Evolutionary conservation across 2,888 invertebrate genomes (phyloP).

Genomic region (Trachelus troglodyta): DNA sequence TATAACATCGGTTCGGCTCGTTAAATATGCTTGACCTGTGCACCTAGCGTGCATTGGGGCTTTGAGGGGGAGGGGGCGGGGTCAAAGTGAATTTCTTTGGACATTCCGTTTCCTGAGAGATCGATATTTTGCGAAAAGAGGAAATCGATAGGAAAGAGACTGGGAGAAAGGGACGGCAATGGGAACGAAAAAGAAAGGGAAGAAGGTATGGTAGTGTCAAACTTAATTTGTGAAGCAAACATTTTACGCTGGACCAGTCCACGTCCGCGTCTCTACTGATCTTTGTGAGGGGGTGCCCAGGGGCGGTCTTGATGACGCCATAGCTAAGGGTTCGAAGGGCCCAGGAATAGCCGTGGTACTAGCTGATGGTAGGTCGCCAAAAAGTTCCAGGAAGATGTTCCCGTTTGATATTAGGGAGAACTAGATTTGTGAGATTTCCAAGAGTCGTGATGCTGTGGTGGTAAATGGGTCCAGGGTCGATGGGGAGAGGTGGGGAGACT

Average conservation of each 20-base stretch:
- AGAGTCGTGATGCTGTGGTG: background rate
- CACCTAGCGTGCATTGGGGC: background rate
- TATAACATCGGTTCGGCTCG: too few relatives aligned
- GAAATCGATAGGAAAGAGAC: background rate
- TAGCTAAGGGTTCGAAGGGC: background rate
- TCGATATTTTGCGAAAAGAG: background rate
- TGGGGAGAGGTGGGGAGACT: background rate
- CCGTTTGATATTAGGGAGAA: background rate
- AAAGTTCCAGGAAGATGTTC: background rate
- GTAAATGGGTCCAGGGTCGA: too few relatives aligned
- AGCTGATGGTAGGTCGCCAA: background rate
- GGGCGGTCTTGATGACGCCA: background rate
- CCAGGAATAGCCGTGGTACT: background rate
- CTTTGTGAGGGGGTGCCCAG: background rate
- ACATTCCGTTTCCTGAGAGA: background rate
- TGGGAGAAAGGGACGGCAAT: background rate
- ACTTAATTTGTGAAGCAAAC: background rate
- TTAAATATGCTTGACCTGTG: background rate
- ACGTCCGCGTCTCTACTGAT: background rate
- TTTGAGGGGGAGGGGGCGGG: too few relatives aligned
- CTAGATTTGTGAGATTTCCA: conserved; percentile 5
- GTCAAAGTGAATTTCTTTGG: background rate
- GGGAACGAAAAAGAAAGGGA: background rate
- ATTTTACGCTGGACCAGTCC: background rate
- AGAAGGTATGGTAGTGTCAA: background rate